phyloP scores from a whole-genome alignment of 2,888 invertebrate species.

The Drosophila colorata region DNA sequence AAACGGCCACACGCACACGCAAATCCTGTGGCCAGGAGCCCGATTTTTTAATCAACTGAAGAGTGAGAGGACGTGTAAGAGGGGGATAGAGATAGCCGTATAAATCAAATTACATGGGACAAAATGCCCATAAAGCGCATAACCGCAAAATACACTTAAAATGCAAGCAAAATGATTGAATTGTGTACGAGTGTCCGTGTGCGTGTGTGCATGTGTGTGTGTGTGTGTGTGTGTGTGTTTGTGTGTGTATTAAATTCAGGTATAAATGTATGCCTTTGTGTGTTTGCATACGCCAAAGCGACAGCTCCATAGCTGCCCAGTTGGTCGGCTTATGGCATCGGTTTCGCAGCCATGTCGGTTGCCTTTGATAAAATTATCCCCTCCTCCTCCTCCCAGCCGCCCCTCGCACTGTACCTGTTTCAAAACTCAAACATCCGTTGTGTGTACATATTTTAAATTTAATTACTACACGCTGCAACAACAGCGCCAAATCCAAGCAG shows the following conservation, averaged over 20 bases:
- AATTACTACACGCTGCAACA: slow-evolving; percentile 67
- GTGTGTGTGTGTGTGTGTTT: slow-evolving; percentile 7
- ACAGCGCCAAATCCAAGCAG: slow-evolving; percentile 59
- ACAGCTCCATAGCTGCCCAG: slow-evolving; percentile 41
- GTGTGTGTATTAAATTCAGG: slow-evolving; percentile 1
- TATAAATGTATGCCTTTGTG: slow-evolving; percentile 8
- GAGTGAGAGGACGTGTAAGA: neutral
- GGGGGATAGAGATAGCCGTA: slow-evolving; percentile 6
- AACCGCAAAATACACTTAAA: slow-evolving; percentile 81
- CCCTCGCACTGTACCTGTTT: slow-evolving; percentile 52
- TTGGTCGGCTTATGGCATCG: slow-evolving; percentile 53
- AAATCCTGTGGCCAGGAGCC: slow-evolving; percentile 47
- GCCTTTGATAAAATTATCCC: slow-evolving; percentile 75
- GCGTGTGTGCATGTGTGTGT: slow-evolving; percentile 11
- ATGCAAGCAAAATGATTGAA: slow-evolving; percentile 74
- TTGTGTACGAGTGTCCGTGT: slow-evolving; percentile 47
- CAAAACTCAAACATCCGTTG: slow-evolving; percentile 64
- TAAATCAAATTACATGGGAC: slow-evolving; percentile 76
- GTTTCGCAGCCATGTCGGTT: slow-evolving; percentile 44
- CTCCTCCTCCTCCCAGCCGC: slow-evolving; percentile 14
- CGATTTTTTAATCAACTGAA: slow-evolving; percentile 28
- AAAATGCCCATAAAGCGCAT: slow-evolving; percentile 76
- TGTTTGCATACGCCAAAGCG: slow-evolving; percentile 34
- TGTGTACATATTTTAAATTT: slow-evolving; percentile 77
- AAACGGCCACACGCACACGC: slow-evolving; percentile 44